Conservation (phyloP, 23 tunicate species). For the Halocynthia aurantium region DNA sequence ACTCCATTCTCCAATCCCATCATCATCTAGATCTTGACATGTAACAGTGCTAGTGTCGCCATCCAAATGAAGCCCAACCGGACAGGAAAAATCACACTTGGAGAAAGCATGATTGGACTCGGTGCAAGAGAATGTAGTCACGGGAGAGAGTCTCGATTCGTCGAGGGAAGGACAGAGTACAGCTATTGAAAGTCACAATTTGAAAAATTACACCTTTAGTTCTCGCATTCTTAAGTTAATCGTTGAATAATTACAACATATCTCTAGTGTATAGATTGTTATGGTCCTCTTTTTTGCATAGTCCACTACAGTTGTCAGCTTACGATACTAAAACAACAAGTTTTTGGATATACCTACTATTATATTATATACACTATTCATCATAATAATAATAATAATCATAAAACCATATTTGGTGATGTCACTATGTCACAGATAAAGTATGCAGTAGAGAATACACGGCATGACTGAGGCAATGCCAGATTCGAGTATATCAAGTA, state of each 20-base stretch:
- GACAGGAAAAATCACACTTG: constrained; percentile 8
- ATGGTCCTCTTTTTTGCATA: background rate
- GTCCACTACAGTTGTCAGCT: background rate
- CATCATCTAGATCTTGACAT: constrained; percentile 14
- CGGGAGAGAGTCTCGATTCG: background rate
- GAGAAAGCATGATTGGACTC: constrained; percentile 8
- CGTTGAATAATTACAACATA: background rate
- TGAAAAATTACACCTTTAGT: background rate
- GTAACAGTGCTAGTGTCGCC: background rate
- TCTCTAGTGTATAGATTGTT: background rate
- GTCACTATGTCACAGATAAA: no score
- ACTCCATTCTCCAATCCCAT: constrained; percentile 22
- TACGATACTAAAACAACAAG: background rate
- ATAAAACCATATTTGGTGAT: background rate
- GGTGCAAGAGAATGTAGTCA: constrained; percentile 16
- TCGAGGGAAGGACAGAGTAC: background rate
- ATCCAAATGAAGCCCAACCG: constrained; percentile 5
- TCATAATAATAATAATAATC: background rate
- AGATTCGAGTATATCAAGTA: background rate
- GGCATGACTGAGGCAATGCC: background rate
- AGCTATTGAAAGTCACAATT: background rate
- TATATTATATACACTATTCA: background rate
- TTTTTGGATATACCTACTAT: background rate
- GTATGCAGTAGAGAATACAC: no score
- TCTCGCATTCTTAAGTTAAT: background rate